Conservation (phyloP, 2,797 vertebrate species). For the Amazona finschi region DNA sequence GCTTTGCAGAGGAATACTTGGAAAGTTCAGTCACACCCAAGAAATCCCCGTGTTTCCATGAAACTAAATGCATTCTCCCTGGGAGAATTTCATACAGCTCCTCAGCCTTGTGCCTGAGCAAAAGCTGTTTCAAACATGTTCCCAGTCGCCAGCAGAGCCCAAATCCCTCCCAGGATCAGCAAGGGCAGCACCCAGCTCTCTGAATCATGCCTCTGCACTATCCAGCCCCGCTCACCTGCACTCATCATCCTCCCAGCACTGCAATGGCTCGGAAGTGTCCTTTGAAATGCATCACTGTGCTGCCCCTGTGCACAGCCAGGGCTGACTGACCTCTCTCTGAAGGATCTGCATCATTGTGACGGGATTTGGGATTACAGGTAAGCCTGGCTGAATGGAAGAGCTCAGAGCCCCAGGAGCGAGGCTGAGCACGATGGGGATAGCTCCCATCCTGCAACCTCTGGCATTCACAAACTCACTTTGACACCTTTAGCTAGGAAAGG, state of each 20-base stretch:
- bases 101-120: background rate
- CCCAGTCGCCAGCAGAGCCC: background rate
- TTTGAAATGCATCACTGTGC: background rate
- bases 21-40: background rate
- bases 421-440: rapidly evolving
- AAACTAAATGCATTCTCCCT: background rate
- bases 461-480: background rate
- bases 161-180: background rate
- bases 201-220: background rate
- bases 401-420: background rate
- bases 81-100: background rate
- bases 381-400: background rate
- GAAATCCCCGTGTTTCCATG: background rate
- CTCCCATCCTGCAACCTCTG: background rate
- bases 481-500: background rate
- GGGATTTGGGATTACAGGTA: background rate
- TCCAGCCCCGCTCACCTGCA: background rate
- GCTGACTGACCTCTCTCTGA: background rate
- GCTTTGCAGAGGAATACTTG: background rate
- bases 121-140: background rate
- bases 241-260: background rate
- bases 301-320: background rate
- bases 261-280: rapidly evolving
- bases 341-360: background rate
- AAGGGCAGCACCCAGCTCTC: background rate